phyloP scores from a whole-genome alignment of 2,888 invertebrate genomes.

The Lissocephala sabroskyi region DNA sequence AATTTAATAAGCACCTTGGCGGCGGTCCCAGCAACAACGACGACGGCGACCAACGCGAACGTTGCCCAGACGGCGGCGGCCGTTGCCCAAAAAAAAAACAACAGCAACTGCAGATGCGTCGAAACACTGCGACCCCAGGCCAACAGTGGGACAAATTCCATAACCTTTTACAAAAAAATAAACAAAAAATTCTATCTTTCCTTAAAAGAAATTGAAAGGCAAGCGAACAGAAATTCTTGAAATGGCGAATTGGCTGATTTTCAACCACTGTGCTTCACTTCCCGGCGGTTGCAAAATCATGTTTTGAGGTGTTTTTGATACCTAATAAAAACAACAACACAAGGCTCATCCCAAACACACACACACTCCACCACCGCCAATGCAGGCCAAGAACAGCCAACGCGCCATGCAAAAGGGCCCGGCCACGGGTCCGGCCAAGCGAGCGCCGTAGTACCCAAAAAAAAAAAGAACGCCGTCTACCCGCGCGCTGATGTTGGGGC shows the following conservation, averaged over 20 bases:
- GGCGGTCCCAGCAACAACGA: conserved; percentile 27
- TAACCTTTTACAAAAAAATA: too few relatives aligned
- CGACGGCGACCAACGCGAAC: conserved; percentile 40
- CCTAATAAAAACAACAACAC: conserved; percentile 65
- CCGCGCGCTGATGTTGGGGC: conserved; percentile 12
- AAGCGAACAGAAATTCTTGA: too few relatives aligned
- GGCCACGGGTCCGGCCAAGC: neutral
- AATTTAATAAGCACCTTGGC: conserved; percentile 65
- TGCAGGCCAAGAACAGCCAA: conserved; percentile 35
- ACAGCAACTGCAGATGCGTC: neutral
- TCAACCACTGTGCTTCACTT: conserved; percentile 37
- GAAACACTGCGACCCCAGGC: neutral
- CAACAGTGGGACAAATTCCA: neutral
- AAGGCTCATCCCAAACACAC: conserved; percentile 15
- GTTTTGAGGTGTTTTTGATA: conserved; percentile 66
- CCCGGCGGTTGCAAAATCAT: conserved; percentile 63
- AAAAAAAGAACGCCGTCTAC: conserved; percentile 13
- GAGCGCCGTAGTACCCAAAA: conserved; percentile 5
- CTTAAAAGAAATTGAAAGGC: too few relatives aligned
- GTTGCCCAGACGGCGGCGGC: conserved; percentile 52
- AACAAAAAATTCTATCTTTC: too few relatives aligned
- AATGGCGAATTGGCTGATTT: neutral
- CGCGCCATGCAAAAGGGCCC: conserved; percentile 53
- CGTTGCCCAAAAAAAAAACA: conserved; percentile 30
- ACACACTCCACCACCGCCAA: conserved; percentile 10